Percentiles rank a stretch among this genome's conserved stretches.
phyloP scores from a whole-genome alignment of 2,797 vertebrate genomes.

The Danio aesculapii region DNA sequence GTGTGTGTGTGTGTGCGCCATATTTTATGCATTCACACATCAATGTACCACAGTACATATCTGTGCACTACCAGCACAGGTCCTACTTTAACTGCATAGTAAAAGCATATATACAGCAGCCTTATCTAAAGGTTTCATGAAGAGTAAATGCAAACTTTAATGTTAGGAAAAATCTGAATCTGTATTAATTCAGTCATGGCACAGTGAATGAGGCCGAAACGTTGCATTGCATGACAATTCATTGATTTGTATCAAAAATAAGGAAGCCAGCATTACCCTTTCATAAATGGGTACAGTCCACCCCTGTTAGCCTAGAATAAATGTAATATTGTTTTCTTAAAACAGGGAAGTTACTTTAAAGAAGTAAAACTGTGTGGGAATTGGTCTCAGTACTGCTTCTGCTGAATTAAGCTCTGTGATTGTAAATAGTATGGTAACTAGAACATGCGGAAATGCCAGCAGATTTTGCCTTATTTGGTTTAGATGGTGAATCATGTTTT shows the following conservation, averaged over 20 bases:
- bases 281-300: neutral
- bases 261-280: neutral
- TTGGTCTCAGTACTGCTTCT: neutral
- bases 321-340: conserved; percentile 1
- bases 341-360: conserved; percentile 35
- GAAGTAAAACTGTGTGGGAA: conserved; percentile 54
- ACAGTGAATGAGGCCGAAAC: neutral
- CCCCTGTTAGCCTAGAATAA: neutral
- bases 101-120: neutral
- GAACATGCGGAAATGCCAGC: neutral
- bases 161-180: neutral
- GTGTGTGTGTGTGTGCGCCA: too few relatives aligned
- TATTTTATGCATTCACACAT: neutral
- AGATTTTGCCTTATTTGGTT: conserved; percentile 9
- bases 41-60: neutral
- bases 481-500: neutral
- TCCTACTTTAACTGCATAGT: neutral
- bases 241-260: neutral
- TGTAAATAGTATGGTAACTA: neutral
- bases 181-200: neutral
- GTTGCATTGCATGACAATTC: neutral
- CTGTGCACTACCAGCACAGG: neutral
- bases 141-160: neutral
- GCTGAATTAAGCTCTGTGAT: neutral
- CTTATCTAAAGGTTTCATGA: neutral